Base-by-base conservation (phyloP, 2,113 vertebrate genomes). In the Archocentrus centrarchus region DNA sequence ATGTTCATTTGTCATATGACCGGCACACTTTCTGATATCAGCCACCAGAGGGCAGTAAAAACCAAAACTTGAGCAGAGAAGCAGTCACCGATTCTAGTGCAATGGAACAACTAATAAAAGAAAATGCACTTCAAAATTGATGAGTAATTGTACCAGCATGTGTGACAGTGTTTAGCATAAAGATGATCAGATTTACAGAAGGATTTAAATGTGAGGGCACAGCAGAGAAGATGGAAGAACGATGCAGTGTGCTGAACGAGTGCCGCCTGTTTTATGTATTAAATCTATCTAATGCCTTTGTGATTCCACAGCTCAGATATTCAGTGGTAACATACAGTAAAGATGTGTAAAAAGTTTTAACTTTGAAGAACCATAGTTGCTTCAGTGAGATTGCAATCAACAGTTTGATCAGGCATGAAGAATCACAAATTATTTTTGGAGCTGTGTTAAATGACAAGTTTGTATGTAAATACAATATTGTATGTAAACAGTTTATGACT, bases 1-100 rank as follows among this genome's bases (percentile, higher is more conserved):
- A 73, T 53, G 47, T 53, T 53, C 10, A 53, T 32, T 53, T 73
- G 0, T 18, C 30, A 32, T 32, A 18, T 39, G 53, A 60, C 11
- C 14, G 47, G 13, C 7, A 55, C 10, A 22, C 50, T 24, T 22
- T 66, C 14, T 85, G 14, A 66, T 60, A 11, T 47, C 59, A 24
- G 70, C 87, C 91, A 86, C 0, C 3, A 90, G 93, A 87, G 91
- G 87, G 91, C 91, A 87, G 81, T 80, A 91, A 41, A 79, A 24
- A 61, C 80, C 83, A 30, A 89, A 37, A 50, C 20, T 85, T 79
- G 11, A 75, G 18, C 79, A 78, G 17, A 39, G n/a, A 66, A 11
- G 27, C 14, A 15, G 39, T 10, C 5, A 17, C 6, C 55, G 11
- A 57, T 3, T 22, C 47, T 17, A 35, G 20, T n/a, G 32, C 30